Base-by-base conservation (phyloP, 2,113 vertebrate species). In the Martes martes region DNA sequence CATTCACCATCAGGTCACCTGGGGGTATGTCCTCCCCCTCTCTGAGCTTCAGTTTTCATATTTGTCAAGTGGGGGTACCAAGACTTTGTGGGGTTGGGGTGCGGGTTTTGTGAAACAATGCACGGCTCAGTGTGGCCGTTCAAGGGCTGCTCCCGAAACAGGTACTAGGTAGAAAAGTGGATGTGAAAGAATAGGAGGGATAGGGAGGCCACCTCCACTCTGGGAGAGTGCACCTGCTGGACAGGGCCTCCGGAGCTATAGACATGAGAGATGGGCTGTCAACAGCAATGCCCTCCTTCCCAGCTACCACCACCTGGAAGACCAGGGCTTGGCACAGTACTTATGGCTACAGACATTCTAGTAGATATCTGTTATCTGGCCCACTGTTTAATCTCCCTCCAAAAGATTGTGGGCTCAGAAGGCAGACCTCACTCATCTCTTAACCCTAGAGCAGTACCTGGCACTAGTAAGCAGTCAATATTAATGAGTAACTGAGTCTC, bases 31-130 rank as follows among this genome's bases (percentile, higher is more conserved):
- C 57, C 45, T 78, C 28, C 42, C 19, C 47, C 11, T 14, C 28
- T 50, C 65, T 16, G 45, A 87, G 81, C 14, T 74, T 65, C 52
- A 24, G 10, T 39, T 31, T 45, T 80, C 0, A 0, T 2, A 65
- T 28, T 63, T 82, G 65, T 31, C 79, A 91, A 91, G 93, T 0
- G 2, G 57, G 65, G 52, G 33, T 23, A 24, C 33, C 61, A 52
- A 8, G 26, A n/a, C 78, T 19, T 36, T 31, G 16, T 14, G 0
- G 11, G 45, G 45, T 11, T 89, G n/a, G 50, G 8, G 28, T 4
- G 6, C 23, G 11, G 26, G 57, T 36, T 39, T 42, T 0, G 1
- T 42, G 42, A 73, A 80, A 50, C 0, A 11, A 42, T 2, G 61
- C 6, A 14, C 1, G 0, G 63, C 14, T 52, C 0, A 2, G 65